Conservation (phyloP, 2,888 invertebrate species). For the Heteropelma amictum region DNA sequence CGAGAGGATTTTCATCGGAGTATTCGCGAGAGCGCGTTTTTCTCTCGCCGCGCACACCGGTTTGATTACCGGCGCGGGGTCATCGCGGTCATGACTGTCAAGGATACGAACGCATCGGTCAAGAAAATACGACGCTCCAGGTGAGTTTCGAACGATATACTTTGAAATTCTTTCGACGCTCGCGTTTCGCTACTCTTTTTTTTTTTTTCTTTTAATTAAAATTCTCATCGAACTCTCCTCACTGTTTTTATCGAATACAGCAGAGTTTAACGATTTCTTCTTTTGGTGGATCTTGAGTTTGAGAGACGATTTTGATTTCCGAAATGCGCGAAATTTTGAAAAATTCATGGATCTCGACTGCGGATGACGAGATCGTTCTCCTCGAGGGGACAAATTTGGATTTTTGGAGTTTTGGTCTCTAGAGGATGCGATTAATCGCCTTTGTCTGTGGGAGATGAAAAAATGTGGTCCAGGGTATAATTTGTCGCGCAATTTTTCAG, state of each 20-base stretch:
- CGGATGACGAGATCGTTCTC: too few species aligned
- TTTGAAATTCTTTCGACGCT: neutral
- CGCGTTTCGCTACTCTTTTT: neutral
- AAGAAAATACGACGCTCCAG: conserved; percentile 17
- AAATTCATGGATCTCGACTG: too few species aligned
- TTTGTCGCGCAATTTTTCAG: neutral
- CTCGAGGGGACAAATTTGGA: too few species aligned
- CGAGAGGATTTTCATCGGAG: neutral
- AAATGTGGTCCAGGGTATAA: too few species aligned
- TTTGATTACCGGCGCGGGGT: conserved; percentile 31
- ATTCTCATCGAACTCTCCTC: neutral
- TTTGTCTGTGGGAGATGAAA: too few species aligned
- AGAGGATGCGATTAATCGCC: too few species aligned
- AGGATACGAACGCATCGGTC: conserved; percentile 19
- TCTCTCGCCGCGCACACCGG: conserved; percentile 7
- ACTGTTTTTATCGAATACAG: neutral
- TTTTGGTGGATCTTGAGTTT: too few species aligned
- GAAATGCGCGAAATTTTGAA: too few species aligned
- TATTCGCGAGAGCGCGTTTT: neutral
- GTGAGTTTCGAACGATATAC: neutral
- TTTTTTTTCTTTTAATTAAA: neutral
- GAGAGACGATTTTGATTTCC: too few species aligned
- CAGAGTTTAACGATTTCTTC: too few species aligned
- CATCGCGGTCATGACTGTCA: conserved; percentile 41
- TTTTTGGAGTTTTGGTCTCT: too few species aligned